These are phyloP conservation scores for Poecilia picta DNA, from an alignment of 2,797 vertebrate genomes.

Conservation along the genomic window DNA sequence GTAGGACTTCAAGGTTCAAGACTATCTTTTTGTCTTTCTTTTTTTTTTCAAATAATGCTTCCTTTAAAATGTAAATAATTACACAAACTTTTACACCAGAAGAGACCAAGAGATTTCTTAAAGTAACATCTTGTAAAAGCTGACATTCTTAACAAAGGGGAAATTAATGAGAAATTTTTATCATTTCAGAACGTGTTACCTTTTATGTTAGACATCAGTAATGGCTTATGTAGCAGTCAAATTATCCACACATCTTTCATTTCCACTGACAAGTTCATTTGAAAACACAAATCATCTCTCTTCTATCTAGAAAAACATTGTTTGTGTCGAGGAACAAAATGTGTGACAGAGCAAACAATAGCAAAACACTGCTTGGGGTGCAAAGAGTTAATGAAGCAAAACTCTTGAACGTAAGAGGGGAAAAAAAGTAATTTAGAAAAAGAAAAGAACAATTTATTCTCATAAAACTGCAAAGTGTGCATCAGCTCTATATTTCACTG, in stretches of 20 bases:
- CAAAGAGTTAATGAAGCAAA: background rate
- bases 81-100: background rate
- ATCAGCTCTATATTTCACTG: background rate
- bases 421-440: background rate
- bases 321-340: background rate
- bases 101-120: background rate
- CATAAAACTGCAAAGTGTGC: background rate
- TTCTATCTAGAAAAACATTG: background rate
- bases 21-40: background rate
- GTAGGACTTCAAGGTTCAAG: background rate
- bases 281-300: background rate
- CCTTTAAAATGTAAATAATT: background rate
- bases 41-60: background rate
- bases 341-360: background rate
- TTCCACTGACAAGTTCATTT: conserved; percentile 3
- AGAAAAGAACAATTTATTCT: conserved; percentile 3
- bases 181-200: background rate
- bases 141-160: background rate
- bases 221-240: background rate
- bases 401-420: background rate
- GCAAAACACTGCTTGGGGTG: background rate
- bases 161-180: background rate
- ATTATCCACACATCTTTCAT: conserved; percentile 10
- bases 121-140: background rate
- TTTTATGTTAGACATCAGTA: background rate